phyloP scores from a whole-genome alignment of 1,140 invertebrate species.

The Pseudomyrmex gracilis region DNA sequence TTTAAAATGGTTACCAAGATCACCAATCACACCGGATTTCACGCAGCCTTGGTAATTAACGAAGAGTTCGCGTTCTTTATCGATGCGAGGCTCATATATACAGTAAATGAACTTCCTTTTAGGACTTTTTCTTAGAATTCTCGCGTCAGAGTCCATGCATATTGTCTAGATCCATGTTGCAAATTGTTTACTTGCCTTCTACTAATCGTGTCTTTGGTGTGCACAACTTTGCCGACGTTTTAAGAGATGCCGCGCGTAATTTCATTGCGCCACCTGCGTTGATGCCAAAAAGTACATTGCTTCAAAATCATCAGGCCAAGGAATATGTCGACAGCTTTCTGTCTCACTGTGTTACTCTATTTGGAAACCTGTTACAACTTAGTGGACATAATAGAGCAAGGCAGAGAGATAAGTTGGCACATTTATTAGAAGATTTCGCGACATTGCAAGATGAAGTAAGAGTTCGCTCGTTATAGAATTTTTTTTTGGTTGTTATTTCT shows the following conservation, averaged over 20 bases:
- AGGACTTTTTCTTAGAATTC: slow-evolving; percentile 98
- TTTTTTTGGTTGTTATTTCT: slow-evolving; percentile 3
- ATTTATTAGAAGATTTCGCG: slow-evolving; percentile 95
- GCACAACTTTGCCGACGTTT: slow-evolving; percentile 90
- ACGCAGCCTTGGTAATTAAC: slow-evolving; percentile 91
- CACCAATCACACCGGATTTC: slow-evolving; percentile 91
- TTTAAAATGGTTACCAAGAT: slow-evolving; percentile 94
- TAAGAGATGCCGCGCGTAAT: slow-evolving; percentile 93
- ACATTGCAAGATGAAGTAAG: slow-evolving; percentile 96
- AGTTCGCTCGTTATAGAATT: background rate
- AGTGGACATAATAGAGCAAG: slow-evolving; percentile 97
- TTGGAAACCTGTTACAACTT: slow-evolving; percentile 94
- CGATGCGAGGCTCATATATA: background rate
- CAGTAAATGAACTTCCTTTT: slow-evolving; percentile 76
- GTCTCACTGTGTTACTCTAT: slow-evolving; percentile 93
- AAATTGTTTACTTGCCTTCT: slow-evolving; percentile 91
- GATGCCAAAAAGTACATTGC: slow-evolving; percentile 88
- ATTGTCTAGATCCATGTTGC: slow-evolving; percentile 95
- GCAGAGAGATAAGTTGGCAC: slow-evolving; percentile 96
- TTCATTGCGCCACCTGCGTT: slow-evolving; percentile 96
- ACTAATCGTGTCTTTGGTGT: slow-evolving; percentile 85
- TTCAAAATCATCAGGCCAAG: slow-evolving; percentile 90
- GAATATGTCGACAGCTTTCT: slow-evolving; percentile 96
- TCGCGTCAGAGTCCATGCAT: slow-evolving; percentile 95
- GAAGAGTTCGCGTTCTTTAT: slow-evolving; percentile 29